Evolutionary conservation across 2,797 vertebrate species (phyloP).

Genomic region (Liparis tanakae): DNA sequence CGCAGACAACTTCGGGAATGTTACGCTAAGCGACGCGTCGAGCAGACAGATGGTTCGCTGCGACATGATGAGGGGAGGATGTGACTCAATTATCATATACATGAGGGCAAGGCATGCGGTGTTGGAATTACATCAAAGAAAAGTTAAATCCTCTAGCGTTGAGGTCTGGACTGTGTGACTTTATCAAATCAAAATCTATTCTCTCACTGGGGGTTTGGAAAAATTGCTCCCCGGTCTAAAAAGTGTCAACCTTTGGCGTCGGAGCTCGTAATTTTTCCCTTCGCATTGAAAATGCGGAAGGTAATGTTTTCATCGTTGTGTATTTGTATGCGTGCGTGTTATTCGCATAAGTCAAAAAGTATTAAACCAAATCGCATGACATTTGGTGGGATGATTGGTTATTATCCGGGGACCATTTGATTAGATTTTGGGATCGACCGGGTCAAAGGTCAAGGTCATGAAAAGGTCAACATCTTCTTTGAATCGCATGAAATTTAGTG

Average conservation of each 20-base stretch:
- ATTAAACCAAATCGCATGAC: no score
- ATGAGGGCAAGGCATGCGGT: slow-evolving; percentile 39
- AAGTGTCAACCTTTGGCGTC: slow-evolving; percentile 19
- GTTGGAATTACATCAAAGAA: slow-evolving; percentile 46
- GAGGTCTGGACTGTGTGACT: not conserved
- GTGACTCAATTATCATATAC: slow-evolving; percentile 41
- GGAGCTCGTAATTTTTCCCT: slow-evolving; percentile 13
- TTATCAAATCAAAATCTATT: slow-evolving; percentile 26
- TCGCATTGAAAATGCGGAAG: no score
- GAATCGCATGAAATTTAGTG: no score
- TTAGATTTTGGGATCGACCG: no score
- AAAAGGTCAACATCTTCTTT: no score
- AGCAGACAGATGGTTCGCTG: slow-evolving; percentile 47
- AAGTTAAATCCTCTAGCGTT: slow-evolving; percentile 14
- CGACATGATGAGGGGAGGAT: slow-evolving; percentile 29
- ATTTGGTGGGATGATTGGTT: no score
- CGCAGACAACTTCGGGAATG: not conserved
- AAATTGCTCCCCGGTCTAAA: slow-evolving; percentile 20
- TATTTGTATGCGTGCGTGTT: no score
- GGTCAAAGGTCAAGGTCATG: no score
- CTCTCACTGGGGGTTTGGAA: slow-evolving; percentile 7
- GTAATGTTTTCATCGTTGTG: no score
- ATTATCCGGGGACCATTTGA: no score
- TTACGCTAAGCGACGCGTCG: not conserved
- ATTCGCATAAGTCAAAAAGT: no score